Conservation (phyloP, 2,113 vertebrate genomes). For the Drymodes brunneopygia region DNA sequence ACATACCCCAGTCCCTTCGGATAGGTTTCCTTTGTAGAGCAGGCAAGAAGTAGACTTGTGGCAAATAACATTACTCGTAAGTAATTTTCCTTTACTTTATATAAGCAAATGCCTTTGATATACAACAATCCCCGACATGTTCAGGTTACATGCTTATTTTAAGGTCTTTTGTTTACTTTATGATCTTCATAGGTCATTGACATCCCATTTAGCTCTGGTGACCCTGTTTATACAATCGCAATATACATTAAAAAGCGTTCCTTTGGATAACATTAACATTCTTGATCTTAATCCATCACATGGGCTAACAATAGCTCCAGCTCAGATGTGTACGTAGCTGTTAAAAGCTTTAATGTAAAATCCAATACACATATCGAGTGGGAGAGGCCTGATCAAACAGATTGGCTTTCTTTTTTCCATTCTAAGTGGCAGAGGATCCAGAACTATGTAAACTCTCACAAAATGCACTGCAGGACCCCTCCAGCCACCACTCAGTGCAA, state of each 20-base stretch:
- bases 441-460: conserved; percentile 59
- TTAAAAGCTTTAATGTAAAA: conserved; percentile 82
- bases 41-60: conserved; percentile 60
- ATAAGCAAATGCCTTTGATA: conserved; percentile 78
- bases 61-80: conserved; percentile 68
- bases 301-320: conserved; percentile 79
- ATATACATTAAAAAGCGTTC: conserved; percentile 87
- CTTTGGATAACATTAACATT: conserved; percentile 86
- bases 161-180: conserved; percentile 86
- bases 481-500: neutral
- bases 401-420: conserved; percentile 72
- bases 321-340: conserved; percentile 70
- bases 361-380: conserved; percentile 68
- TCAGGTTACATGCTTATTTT: conserved; percentile 82
- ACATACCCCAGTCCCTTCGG: neutral
- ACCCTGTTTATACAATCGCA: conserved; percentile 82
- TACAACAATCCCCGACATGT: conserved; percentile 68
- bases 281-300: conserved; percentile 82
- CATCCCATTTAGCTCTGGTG: conserved; percentile 84
- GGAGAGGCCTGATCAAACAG: conserved; percentile 77
- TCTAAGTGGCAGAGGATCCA: conserved; percentile 65
- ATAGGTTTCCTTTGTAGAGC: conserved; percentile 46
- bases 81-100: conserved; percentile 74
- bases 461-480: conserved; percentile 27
- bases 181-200: conserved; percentile 84